A percentile compares a stretch with the other conserved stretches of the same genome.
Conservation (phyloP, 2,113 vertebrate genomes). For the Phylloscopus trochilus region DNA sequence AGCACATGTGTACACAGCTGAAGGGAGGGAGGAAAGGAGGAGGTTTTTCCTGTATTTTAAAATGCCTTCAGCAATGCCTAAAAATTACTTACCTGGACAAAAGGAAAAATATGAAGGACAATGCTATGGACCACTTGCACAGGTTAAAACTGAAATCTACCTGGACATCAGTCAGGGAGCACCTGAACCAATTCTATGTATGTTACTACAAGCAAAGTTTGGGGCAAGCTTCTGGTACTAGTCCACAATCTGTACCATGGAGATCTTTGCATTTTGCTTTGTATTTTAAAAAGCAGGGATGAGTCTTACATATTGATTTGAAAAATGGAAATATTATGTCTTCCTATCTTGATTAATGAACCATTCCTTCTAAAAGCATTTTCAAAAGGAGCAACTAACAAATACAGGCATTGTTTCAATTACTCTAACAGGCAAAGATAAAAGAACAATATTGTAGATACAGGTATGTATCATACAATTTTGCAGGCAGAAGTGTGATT, state of each 20-base stretch:
- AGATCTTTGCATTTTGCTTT: neutral
- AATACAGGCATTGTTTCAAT: conserved; percentile 3
- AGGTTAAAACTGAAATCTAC: neutral
- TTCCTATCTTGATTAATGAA: conserved; percentile 20
- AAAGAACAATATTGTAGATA: neutral
- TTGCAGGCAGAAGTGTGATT: neutral
- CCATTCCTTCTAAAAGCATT: conserved; percentile 4
- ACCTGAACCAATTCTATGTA: neutral
- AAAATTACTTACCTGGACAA: neutral
- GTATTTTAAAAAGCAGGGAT: neutral
- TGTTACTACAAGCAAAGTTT: neutral
- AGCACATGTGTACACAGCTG: neutral
- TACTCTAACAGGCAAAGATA: neutral
- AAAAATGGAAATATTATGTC: conserved; percentile 13
- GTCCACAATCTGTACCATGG: accelerated
- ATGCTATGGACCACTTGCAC: neutral
- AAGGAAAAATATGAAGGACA: neutral
- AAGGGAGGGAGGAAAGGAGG: neutral
- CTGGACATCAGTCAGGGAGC: neutral
- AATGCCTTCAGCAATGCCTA: neutral
- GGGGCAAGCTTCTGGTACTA: neutral
- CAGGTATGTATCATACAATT: neutral
- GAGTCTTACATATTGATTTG: neutral
- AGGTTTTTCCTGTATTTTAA: neutral
- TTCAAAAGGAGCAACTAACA: neutral